Conservation (phyloP, 2,888 invertebrate species). For the Argyresthia albistria region DNA sequence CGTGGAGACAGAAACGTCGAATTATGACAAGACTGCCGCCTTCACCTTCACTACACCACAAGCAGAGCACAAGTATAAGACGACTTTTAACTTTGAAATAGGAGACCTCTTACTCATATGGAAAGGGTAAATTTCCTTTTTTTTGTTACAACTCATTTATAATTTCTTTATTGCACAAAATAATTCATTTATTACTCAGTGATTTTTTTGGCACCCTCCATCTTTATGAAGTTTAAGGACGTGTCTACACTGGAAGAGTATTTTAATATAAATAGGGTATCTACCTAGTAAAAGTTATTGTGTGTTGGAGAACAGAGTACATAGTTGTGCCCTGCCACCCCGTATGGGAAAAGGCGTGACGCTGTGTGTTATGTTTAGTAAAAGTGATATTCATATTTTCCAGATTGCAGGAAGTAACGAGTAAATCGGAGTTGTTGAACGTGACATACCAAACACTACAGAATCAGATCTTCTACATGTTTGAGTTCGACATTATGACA, state of each 20-base stretch:
- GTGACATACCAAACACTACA: slow-evolving; percentile 45
- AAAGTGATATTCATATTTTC: slow-evolving; percentile 12
- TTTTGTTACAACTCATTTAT: no score
- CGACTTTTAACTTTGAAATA: slow-evolving; percentile 42
- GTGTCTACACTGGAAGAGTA: no score
- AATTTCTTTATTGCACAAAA: no score
- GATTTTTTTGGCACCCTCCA: no score
- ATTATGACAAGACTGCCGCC: slow-evolving; percentile 22
- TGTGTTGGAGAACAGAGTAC: no score
- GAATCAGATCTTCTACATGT: slow-evolving; percentile 43
- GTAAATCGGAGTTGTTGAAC: slow-evolving; percentile 30
- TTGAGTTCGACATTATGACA: slow-evolving; percentile 38
- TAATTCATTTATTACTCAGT: no score
- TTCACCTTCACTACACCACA: slow-evolving; percentile 39
- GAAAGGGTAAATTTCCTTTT: background rate
- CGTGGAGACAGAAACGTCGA: slow-evolving; percentile 38
- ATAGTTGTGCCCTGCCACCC: no score
- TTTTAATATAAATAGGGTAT: no score
- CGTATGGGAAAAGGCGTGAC: no score
- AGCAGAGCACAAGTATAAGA: slow-evolving; percentile 37
- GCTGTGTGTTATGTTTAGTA: background rate
- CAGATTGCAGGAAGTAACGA: slow-evolving; percentile 35
- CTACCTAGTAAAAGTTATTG: no score
- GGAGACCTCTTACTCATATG: slow-evolving; percentile 40
- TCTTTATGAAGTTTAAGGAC: no score